Evolutionary conservation across 2,113 vertebrate genomes (phyloP).

Genomic region (Platichthys stellatus): DNA sequence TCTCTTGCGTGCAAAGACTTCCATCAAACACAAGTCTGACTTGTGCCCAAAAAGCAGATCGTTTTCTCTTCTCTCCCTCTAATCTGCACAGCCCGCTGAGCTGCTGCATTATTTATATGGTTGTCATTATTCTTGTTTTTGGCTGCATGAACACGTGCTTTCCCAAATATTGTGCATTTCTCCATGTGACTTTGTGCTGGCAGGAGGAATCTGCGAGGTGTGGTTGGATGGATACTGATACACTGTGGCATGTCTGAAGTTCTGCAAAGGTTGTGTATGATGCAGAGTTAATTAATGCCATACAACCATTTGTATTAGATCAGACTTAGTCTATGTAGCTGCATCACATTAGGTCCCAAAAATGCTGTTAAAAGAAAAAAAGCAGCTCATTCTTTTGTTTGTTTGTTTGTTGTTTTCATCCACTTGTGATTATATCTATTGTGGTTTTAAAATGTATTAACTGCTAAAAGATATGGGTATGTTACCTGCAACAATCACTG

Average conservation of each 20-base stretch:
- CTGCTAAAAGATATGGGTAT: neutral
- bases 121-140: slow-evolving; percentile 5
- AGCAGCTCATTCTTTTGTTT: neutral
- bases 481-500: slow-evolving; percentile 3
- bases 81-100: slow-evolving; percentile 27
- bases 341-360: slow-evolving; percentile 14
- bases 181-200: slow-evolving; percentile 15
- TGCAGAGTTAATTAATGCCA: slow-evolving; percentile 39
- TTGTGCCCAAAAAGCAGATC: too few species aligned
- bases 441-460: neutral
- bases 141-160: neutral
- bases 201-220: neutral
- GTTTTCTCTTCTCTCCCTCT: slow-evolving; percentile 12
- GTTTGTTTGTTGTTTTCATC: neutral
- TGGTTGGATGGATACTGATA: slow-evolving; percentile 12
- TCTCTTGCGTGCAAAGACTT: neutral
- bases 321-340: slow-evolving; percentile 30
- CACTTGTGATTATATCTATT: too few species aligned
- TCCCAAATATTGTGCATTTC: slow-evolving; percentile 23
- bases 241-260: slow-evolving; percentile 8
- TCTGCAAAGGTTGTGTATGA: slow-evolving; percentile 20
- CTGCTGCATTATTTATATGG: slow-evolving; percentile 51
- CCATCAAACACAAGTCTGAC: too few species aligned
- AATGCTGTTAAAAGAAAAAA: neutral
- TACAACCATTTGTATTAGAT: slow-evolving; percentile 15